These are phyloP conservation scores for Tortrix viridana DNA, from an alignment of 2,888 invertebrate species.

Conservation along the genomic window DNA sequence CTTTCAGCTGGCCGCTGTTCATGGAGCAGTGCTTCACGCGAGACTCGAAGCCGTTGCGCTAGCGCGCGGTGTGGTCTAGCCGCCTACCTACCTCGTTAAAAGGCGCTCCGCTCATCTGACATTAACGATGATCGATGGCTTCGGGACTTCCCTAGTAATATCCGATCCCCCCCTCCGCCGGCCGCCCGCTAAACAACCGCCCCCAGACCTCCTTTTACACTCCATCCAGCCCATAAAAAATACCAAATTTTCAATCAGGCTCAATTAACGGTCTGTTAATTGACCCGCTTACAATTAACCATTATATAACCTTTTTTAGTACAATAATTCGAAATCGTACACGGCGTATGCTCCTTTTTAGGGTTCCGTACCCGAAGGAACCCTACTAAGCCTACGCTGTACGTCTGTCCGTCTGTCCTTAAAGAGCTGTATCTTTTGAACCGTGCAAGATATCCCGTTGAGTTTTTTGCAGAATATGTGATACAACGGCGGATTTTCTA, in stretches of 20 bases:
- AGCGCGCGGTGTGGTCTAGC: conserved; percentile 44
- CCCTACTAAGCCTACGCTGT: too few species aligned
- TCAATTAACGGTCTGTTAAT: conserved; percentile 17
- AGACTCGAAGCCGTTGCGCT: conserved; percentile 28
- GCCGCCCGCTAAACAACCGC: conserved; percentile 47
- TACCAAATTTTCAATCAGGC: conserved; percentile 29
- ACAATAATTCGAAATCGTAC: conserved; percentile 3
- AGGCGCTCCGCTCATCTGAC: conserved; percentile 69
- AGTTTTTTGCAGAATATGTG: too few species aligned
- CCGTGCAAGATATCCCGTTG: too few species aligned
- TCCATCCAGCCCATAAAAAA: conserved; percentile 33
- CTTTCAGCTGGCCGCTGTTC: conserved; percentile 10
- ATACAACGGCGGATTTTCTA: too few species aligned
- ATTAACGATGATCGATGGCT: conserved; percentile 76
- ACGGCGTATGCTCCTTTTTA: not conserved
- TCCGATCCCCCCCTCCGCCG: conserved; percentile 58
- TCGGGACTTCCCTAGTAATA: conserved; percentile 73
- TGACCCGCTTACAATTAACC: conserved; percentile 13
- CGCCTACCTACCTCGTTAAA: conserved; percentile 66
- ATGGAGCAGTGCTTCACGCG: conserved; percentile 7
- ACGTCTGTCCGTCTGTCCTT: too few species aligned
- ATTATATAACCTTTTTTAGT: conserved; percentile 2
- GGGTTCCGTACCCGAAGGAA: too few species aligned
- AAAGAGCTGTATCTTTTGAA: too few species aligned
- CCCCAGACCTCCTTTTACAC: conserved; percentile 40